These are phyloP conservation scores for Nomada ruficornis DNA, from an alignment of 2,888 invertebrate species.

Conservation along the genomic window DNA sequence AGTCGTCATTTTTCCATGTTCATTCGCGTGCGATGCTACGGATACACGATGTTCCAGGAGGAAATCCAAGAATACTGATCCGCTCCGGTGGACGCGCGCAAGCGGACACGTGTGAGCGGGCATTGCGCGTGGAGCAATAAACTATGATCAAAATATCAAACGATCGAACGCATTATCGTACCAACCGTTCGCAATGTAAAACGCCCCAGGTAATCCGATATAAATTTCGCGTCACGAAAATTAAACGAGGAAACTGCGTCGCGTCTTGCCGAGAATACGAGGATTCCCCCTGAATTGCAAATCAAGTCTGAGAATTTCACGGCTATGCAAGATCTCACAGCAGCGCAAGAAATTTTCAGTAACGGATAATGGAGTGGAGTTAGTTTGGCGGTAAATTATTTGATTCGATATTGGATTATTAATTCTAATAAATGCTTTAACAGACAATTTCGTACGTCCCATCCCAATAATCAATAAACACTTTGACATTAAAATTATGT, in stretches of 20 bases:
- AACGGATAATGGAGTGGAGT: too few species aligned
- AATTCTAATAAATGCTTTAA: too few species aligned
- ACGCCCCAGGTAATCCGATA: conserved; percentile 67
- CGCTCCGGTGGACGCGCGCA: conserved; percentile 63
- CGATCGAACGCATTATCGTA: conserved; percentile 77
- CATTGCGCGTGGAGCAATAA: conserved; percentile 70
- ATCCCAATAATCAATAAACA: too few species aligned
- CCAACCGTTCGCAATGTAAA: conserved; percentile 74
- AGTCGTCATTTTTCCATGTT: conserved; percentile 63
- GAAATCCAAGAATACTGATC: conserved; percentile 66
- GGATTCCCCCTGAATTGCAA: background rate
- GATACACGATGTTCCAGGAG: conserved; percentile 46
- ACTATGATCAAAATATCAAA: conserved; percentile 76
- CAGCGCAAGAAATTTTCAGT: too few species aligned
- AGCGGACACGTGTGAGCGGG: conserved; percentile 34
- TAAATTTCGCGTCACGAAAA: conserved; percentile 69
- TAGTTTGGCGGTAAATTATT: too few species aligned
- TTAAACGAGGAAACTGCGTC: conserved; percentile 30
- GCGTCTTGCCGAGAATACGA: background rate
- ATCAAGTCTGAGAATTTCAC: too few species aligned
- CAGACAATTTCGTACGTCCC: too few species aligned
- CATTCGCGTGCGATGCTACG: conserved; percentile 45
- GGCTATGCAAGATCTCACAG: too few species aligned
- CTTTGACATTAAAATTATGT: too few species aligned
- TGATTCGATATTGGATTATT: too few species aligned